These are phyloP conservation scores for Mystacornis crossleyi DNA, from an alignment of 2,113 vertebrate species.

Conservation along the genomic window DNA sequence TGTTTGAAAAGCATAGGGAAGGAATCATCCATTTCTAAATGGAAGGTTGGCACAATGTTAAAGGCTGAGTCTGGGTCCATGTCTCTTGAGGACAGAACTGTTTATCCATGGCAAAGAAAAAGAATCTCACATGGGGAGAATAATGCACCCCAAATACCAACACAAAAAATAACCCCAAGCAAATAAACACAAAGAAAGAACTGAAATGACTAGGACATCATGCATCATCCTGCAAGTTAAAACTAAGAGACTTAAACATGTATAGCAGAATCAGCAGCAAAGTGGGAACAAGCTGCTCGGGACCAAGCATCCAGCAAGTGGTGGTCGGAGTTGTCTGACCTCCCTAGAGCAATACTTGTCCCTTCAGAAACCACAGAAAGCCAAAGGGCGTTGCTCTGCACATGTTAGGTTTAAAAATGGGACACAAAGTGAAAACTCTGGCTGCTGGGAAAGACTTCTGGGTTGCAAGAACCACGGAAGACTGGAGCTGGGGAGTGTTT, in stretches of 20 bases:
- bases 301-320: background rate
- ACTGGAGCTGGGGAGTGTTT: background rate
- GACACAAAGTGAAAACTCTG: background rate
- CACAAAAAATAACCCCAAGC: background rate
- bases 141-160: background rate
- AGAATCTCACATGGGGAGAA: background rate
- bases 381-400: background rate
- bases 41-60: background rate
- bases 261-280: background rate
- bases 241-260: background rate
- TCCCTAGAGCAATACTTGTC: background rate
- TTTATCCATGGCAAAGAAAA: background rate
- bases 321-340: background rate
- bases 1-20: background rate
- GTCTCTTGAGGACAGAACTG: background rate
- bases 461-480: background rate
- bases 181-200: background rate
- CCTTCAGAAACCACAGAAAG: background rate
- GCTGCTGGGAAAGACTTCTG: background rate
- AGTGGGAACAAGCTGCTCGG: background rate
- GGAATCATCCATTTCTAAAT: background rate
- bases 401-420: background rate
- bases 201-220: background rate
- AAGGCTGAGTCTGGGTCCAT: background rate
- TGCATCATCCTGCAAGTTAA: background rate